A percentile compares a stretch with the other conserved stretches of the same genome.
Conservation (phyloP, 1,140 invertebrate genomes). For the Cherax quadricarinatus region DNA sequence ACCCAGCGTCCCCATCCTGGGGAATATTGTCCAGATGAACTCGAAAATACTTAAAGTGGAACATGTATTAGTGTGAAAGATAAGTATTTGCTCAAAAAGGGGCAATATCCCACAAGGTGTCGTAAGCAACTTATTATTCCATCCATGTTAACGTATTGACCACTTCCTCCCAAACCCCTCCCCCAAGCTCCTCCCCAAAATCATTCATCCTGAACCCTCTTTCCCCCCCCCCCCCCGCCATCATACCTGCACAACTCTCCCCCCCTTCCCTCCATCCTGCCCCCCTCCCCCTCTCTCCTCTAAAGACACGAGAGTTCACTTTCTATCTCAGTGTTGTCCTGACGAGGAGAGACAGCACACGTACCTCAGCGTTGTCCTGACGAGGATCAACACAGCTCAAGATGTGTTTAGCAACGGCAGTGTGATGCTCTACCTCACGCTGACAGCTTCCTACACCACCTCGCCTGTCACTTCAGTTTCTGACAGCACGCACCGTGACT, state of each 20-base stretch:
- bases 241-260: not conserved
- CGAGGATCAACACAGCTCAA: no score
- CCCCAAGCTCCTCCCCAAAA: not conserved
- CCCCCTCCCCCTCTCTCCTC: not conserved
- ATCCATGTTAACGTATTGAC: not conserved
- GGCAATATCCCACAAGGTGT: not conserved
- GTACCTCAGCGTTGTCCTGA: no score
- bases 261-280: not conserved
- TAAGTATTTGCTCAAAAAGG: not conserved
- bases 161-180: not conserved
- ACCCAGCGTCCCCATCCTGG: not conserved
- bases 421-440: not conserved
- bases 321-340: constrained; percentile 45
- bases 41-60: no score
- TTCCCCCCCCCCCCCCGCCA: not conserved
- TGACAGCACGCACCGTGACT: no score
- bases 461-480: no score
- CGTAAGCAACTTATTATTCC: not conserved
- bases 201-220: no score
- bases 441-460: not conserved
- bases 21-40: not conserved
- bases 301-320: not conserved
- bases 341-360: not conserved
- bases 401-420: no score
- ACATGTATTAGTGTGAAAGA: no score